Base-by-base conservation (phyloP, 2,888 invertebrate species). In the Scelioninae gen. 2 region DNA sequence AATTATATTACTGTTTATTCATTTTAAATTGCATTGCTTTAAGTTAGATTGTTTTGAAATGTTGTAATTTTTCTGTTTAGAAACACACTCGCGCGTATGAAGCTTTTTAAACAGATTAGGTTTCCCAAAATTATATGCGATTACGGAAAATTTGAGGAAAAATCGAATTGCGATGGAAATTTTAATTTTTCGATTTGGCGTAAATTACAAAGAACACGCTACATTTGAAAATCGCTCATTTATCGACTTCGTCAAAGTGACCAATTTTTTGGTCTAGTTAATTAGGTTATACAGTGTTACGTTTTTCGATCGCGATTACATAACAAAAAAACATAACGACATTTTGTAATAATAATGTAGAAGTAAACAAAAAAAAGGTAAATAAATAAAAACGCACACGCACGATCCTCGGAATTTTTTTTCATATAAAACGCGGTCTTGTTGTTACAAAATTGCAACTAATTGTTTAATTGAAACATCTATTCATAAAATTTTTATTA, bases 381-480 rank as follows among this genome's bases (percentile, higher is more conserved):
- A n/a, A n/a, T n/a, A n/a, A n/a, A 39, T 22, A 43, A 43, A 43
- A 25, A 45, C 2, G 16, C 2, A 11, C 35, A 35, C 13, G 13
- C 13, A 35, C 22, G 22, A n/a, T n/a, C n/a, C n/a, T n/a, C n/a
- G n/a, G n/a, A n/a, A n/a, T n/a, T n/a, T n/a, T 25, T 6, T 25
- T 3, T 25, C 6, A 6, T 25, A 6, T 25, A 25, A 25, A 25
- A 6, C 25, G 25, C 25, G 6, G 25, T 25, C 6, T 4, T 25
- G 25, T 25, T 25, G 39, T 39, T 39, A 33, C 18, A 46, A 65
- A 55, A 65, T 65, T 39, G 64, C 46, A 57, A 65, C 31, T 57
- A 65, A 65, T 65, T 65, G 65, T 65, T 65, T 50, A 57, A 65
- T 65, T 65, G 65, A 65, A 65, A 57, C 55, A 65, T 65, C 65